Evolutionary conservation across 2,888 invertebrate genomes (phyloP).

Genomic region (Epinotia nisella): DNA sequence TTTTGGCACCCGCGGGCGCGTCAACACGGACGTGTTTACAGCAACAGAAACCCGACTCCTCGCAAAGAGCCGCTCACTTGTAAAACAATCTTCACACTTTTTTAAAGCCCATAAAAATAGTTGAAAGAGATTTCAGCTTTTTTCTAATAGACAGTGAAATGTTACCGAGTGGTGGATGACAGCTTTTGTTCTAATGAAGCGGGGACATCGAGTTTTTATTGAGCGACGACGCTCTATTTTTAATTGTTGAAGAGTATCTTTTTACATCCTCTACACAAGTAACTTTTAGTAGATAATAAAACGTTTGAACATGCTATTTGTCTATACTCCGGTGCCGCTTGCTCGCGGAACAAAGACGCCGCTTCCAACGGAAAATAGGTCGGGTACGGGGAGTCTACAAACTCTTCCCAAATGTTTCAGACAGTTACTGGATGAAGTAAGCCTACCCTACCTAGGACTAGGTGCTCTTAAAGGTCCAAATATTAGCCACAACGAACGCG

Average conservation of each 20-base stretch:
- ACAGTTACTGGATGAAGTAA: background rate
- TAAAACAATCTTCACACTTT: conserved; percentile 83
- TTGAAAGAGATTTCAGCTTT: conserved; percentile 79
- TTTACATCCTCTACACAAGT: conserved; percentile 50
- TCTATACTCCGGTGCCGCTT: conserved; percentile 9
- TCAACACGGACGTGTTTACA: conserved; percentile 81
- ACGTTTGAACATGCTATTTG: conserved; percentile 30
- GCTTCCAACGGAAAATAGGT: background rate
- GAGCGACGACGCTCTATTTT: conserved; percentile 77
- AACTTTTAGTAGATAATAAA: conserved; percentile 42
- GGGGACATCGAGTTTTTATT: conserved; percentile 80
- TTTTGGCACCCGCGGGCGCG: conserved; percentile 72
- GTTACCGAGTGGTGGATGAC: conserved; percentile 83
- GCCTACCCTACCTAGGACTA: background rate
- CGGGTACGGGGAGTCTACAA: background rate
- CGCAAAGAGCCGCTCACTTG: conserved; percentile 82
- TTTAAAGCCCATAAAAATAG: conserved; percentile 83
- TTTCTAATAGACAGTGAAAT: conserved; percentile 84
- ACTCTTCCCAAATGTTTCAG: background rate
- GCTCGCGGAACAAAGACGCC: conserved; percentile 10
- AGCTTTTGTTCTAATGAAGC: conserved; percentile 84
- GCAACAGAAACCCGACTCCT: conserved; percentile 78
- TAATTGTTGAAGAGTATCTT: conserved; percentile 63
- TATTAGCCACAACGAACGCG: background rate
- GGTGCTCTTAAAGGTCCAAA: background rate